Evolutionary conservation across 2,888 invertebrate species (phyloP).

Genomic region (Zootermopsis nevadensis): DNA sequence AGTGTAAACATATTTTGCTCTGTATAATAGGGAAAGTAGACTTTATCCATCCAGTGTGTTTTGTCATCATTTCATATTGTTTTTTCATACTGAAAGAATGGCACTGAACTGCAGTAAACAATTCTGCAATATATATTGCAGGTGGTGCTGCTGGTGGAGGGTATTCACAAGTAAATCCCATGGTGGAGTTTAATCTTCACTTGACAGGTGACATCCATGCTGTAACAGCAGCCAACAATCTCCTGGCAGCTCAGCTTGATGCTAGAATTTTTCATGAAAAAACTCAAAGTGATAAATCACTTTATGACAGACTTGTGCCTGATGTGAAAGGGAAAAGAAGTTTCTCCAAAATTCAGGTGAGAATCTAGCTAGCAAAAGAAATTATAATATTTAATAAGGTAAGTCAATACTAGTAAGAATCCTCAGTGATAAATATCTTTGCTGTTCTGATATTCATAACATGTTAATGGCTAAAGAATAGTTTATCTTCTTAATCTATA

Average conservation of each 20-base stretch:
- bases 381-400: too few species aligned
- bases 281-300: constrained; percentile 86
- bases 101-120: too few species aligned
- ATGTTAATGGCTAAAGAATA: too few species aligned
- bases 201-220: constrained; percentile 99
- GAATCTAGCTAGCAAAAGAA: constrained; percentile 57
- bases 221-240: constrained; percentile 96
- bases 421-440: not conserved
- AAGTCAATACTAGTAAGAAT: too few species aligned
- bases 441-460: not conserved
- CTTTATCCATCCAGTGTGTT: too few species aligned
- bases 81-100: too few species aligned
- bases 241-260: constrained; percentile 97
- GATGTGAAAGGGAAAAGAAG: constrained; percentile 79
- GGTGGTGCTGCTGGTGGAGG: constrained; percentile 99
- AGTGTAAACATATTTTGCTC: too few species aligned
- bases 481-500: too few species aligned
- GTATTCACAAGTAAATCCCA: constrained; percentile 95
- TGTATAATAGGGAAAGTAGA: too few species aligned
- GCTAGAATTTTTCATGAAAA: constrained; percentile 96
- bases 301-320: constrained; percentile 92
- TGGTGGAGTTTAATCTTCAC: constrained; percentile 99
- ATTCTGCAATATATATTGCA: constrained; percentile 56
- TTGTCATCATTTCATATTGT: too few species aligned
- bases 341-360: constrained; percentile 89